Base-by-base conservation (phyloP, 2,797 vertebrate species). In the Onychomys torridus region DNA sequence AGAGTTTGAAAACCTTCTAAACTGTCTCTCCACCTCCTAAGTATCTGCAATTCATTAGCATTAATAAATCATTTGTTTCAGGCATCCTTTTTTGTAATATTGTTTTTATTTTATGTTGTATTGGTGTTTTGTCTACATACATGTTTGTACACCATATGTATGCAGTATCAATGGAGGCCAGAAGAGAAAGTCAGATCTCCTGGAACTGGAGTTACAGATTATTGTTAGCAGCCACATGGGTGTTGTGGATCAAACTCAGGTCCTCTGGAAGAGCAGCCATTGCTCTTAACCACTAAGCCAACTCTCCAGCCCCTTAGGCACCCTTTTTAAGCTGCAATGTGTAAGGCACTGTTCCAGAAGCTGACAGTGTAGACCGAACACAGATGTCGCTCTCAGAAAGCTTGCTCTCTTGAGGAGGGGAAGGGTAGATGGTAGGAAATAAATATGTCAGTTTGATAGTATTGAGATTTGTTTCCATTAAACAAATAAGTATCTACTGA, bases 1-100 rank as follows among this genome's bases (percentile, higher is more conserved):
- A 93, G 17, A 75, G 32, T 37, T 78, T 96, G 69, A 91, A 59
- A 96, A 25, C 17, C 88, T 78, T 92, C 34, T 37, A 89, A 92
- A 89, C 5, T 82, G 19, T 63, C 10, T 67, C 23, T 91, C 43
- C 43, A 27, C 89, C 67, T 88, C 7, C 75, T 71, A 77, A 91
- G 87, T 84, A n/a, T 81, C 79, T 61, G 67, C 0, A 63, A 10
- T 67, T 90, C 82, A 77, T 92, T 61, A 10, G 59, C 71, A 88
- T 81, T 71, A 73, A 79, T 89, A 9, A 3, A 37, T 85, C 13
- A 43, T 90, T 91, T 95, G 87, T 91, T 91, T 19, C 67, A 87
- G 40, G 84, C 59, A 49, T 81, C 37, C 32, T 55, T 93, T 11
- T 34, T 65, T 1, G 8, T 71, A 71, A 71, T 65, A 49, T 85